phyloP scores from a whole-genome alignment of 1,140 invertebrate genomes.

The Leptinotarsa texana region DNA sequence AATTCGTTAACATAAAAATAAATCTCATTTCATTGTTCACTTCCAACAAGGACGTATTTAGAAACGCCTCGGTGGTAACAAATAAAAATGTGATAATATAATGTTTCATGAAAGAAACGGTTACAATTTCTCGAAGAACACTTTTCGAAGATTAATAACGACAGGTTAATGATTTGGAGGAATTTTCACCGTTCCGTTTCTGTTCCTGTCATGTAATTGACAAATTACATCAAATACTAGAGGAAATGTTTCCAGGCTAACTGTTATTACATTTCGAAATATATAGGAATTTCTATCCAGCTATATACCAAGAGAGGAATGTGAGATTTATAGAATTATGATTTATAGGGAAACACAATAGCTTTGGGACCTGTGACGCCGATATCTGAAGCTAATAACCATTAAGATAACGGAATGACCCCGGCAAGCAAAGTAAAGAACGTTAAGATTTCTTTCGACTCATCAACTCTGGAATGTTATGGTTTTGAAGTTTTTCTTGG shows the following conservation, averaged over 20 bases:
- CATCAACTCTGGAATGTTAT: slow-evolving; percentile 16
- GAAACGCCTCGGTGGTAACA: too few species aligned
- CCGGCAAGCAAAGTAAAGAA: slow-evolving; percentile 18
- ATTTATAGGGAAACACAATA: slow-evolving; percentile 31
- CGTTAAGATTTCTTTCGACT: slow-evolving; percentile 13
- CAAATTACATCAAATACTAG: slow-evolving; percentile 41
- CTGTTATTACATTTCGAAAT: slow-evolving; percentile 39
- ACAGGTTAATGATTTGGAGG: not conserved
- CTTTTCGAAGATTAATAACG: slow-evolving; percentile 1
- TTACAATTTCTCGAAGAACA: not conserved
- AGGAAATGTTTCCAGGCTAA: slow-evolving; percentile 31
- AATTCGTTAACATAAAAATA: too few species aligned
- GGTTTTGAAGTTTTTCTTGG: slow-evolving; percentile 5
- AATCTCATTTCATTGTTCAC: too few species aligned
- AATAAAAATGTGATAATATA: too few species aligned
- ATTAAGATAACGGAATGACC: slow-evolving; percentile 30
- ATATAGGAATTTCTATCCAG: slow-evolving; percentile 36
- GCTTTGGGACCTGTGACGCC: slow-evolving; percentile 17
- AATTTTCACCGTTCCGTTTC: slow-evolving; percentile 25
- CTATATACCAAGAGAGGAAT: slow-evolving; percentile 41
- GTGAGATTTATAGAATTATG: slow-evolving; percentile 43
- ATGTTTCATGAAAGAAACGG: not conserved
- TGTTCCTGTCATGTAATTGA: slow-evolving; percentile 32
- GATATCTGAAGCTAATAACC: slow-evolving; percentile 28
- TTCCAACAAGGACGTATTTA: too few species aligned